Evolutionary conservation across 2,888 invertebrate species (phyloP).

Genomic region (Cheilosia scutellata): DNA sequence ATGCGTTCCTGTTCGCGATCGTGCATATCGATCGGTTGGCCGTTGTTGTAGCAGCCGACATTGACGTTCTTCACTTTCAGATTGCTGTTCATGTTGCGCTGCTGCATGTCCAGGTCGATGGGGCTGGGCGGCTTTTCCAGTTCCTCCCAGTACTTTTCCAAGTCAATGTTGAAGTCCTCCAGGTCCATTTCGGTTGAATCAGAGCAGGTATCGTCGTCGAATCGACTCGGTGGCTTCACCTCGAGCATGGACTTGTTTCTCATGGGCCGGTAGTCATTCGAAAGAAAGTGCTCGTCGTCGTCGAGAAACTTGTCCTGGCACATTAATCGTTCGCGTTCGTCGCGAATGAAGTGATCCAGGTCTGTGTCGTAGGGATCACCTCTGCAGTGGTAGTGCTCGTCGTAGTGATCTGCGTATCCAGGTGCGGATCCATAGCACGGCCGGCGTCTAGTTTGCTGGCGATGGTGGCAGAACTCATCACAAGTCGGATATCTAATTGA

Average conservation of each 20-base stretch:
- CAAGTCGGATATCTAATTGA: conserved; percentile 62
- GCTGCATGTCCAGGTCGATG: conserved; percentile 83
- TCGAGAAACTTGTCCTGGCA: conserved; percentile 83
- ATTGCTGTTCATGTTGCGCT: conserved; percentile 83
- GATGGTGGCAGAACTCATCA: conserved; percentile 83
- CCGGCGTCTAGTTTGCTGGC: conserved; percentile 78
- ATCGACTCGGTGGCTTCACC: conserved; percentile 83
- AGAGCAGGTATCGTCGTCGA: conserved; percentile 83
- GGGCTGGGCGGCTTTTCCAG: conserved; percentile 83
- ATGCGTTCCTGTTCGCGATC: conserved; percentile 83
- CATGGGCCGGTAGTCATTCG: conserved; percentile 79
- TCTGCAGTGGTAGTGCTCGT: conserved; percentile 82
- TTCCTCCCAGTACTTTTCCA: conserved; percentile 84
- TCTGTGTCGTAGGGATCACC: conserved; percentile 81
- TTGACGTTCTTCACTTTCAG: conserved; percentile 83
- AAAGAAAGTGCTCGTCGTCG: conserved; percentile 82
- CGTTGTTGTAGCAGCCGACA: conserved; percentile 83
- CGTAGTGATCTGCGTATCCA: conserved; percentile 81
- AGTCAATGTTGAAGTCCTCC: conserved; percentile 84
- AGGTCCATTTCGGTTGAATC: conserved; percentile 84
- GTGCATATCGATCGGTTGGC: conserved; percentile 82
- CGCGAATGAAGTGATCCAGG: conserved; percentile 82
- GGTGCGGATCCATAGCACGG: conserved; percentile 77
- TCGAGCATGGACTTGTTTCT: conserved; percentile 83
- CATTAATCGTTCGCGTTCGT: conserved; percentile 82